Percentiles rank a stretch among this genome's conserved stretches.
Evolutionary conservation across 2,113 vertebrate species (phyloP).

Genomic region (Microcebus murinus): DNA sequence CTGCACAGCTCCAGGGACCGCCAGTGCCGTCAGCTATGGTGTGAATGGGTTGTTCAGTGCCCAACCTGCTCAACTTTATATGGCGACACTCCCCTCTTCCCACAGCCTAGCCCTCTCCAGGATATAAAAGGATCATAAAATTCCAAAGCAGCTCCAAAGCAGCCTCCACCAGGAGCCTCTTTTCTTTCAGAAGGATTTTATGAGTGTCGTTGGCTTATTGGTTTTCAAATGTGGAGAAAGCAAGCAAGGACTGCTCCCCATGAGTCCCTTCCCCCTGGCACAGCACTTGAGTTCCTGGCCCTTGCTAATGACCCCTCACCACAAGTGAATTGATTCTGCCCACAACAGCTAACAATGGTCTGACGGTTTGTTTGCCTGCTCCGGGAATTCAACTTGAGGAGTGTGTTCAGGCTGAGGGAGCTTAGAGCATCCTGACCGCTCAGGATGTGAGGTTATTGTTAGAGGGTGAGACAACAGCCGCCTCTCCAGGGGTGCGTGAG

Average conservation of each 20-base stretch:
- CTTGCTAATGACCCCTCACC: not conserved
- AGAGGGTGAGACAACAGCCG: not conserved
- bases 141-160: not conserved
- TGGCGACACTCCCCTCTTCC: not conserved
- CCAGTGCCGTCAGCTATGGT: fast-evolving
- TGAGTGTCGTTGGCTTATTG: not conserved
- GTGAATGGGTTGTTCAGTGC: not conserved
- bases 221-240: not conserved
- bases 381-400: not conserved
- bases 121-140: not conserved
- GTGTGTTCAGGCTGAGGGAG: not conserved
- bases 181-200: not conserved
- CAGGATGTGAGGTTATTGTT: not conserved
- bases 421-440: not conserved
- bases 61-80: not conserved
- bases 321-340: conserved; percentile 37
- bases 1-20: no score
- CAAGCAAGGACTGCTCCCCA: not conserved
- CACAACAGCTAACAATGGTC: not conserved
- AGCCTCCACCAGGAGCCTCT: not conserved
- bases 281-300: not conserved
- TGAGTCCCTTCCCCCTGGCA: not conserved
- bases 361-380: not conserved
- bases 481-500: not conserved
- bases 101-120: not conserved